These are phyloP conservation scores for Idaea straminata DNA, from an alignment of 2,888 invertebrate genomes.

Conservation along the genomic window DNA sequence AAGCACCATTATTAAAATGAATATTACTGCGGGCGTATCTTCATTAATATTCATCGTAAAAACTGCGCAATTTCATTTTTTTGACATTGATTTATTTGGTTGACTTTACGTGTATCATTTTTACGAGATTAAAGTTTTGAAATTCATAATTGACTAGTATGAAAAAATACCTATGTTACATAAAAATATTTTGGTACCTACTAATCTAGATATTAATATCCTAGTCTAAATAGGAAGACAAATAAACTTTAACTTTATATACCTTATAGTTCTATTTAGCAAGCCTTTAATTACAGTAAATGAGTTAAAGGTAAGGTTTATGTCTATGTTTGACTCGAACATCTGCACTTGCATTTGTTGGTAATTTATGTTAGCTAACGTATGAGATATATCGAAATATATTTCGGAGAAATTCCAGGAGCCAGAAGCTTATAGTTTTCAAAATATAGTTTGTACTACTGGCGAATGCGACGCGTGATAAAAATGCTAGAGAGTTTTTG, in stretches of 20 bases:
- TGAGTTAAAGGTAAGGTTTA: slow-evolving; percentile 40
- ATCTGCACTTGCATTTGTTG: slow-evolving; percentile 35
- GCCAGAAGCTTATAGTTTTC: neutral
- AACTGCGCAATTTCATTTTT: slow-evolving; percentile 61
- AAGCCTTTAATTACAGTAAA: slow-evolving; percentile 26
- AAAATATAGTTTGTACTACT: neutral
- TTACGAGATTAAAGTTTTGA: slow-evolving; percentile 1
- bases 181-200: neutral
- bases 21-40: slow-evolving; percentile 48
- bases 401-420: slow-evolving; percentile 35
- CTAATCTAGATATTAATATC: no score
- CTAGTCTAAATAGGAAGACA: no score
- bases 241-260: no score
- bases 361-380: slow-evolving; percentile 37
- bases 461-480: neutral
- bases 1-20: slow-evolving; percentile 17
- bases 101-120: slow-evolving; percentile 20
- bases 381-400: slow-evolving; percentile 24
- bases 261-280: slow-evolving; percentile 12
- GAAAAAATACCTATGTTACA: slow-evolving; percentile 28
- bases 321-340: slow-evolving; percentile 37
- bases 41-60: slow-evolving; percentile 69
- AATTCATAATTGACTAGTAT: slow-evolving; percentile 39
- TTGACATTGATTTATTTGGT: slow-evolving; percentile 63
- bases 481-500: neutral